A percentile compares a stretch with the other conserved stretches of the same genome.
These are phyloP conservation scores for Ophion slaviceki DNA, from an alignment of 2,888 invertebrate genomes.

Conservation along the genomic window DNA sequence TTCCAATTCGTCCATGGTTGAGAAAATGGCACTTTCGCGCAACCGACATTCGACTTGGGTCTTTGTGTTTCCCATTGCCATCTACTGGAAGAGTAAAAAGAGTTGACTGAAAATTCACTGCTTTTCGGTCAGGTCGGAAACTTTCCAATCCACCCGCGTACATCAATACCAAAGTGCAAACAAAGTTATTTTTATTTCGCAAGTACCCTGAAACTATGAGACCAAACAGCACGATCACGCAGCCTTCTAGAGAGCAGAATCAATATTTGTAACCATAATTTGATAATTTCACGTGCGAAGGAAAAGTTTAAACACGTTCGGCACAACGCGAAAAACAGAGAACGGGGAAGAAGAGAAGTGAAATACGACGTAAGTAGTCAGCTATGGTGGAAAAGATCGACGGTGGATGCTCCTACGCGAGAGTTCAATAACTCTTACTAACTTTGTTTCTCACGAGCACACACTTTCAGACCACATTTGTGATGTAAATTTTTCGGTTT, in stretches of 20 bases:
- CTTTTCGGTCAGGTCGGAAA: too few relatives aligned
- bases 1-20: too few relatives aligned
- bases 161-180: too few relatives aligned
- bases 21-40: too few relatives aligned
- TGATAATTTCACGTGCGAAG: neutral
- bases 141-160: too few relatives aligned
- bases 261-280: neutral
- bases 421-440: conserved; percentile 19
- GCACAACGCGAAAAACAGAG: conserved; percentile 18
- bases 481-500: conserved; percentile 78
- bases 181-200: too few relatives aligned
- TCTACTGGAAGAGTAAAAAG: too few relatives aligned
- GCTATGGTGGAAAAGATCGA: conserved; percentile 32
- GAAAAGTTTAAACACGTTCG: neutral
- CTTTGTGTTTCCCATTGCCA: too few relatives aligned
- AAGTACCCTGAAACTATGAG: too few relatives aligned
- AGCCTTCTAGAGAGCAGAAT: neutral
- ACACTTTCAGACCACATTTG: conserved; percentile 76
- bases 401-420: conserved; percentile 43
- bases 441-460: conserved; percentile 51
- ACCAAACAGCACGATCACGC: too few relatives aligned
- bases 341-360: conserved; percentile 18
- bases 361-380: conserved; percentile 4
- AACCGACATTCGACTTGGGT: too few relatives aligned
- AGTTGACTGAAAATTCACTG: too few relatives aligned